Evolutionary conservation across 2,797 vertebrate species (phyloP).

Genomic region (Chaunax sp.): DNA sequence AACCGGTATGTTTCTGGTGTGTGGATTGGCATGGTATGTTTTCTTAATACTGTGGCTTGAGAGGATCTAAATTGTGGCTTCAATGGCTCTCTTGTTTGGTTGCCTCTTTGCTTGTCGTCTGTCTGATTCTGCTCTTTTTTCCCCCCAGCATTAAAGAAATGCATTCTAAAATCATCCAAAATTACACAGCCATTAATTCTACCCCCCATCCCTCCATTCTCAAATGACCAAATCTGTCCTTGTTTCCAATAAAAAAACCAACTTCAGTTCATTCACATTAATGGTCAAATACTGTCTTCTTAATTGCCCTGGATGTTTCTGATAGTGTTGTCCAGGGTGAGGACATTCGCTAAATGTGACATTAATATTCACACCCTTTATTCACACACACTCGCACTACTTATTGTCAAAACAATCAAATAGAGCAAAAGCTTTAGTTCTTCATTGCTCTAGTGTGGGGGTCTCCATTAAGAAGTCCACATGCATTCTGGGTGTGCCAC

Average conservation of each 20-base stretch:
- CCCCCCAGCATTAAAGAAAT: slow-evolving; percentile 40
- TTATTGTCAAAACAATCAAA: slow-evolving; percentile 60
- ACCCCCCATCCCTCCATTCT: slow-evolving; percentile 66
- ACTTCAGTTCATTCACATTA: slow-evolving; percentile 70
- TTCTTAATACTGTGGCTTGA: background rate
- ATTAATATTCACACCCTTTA: slow-evolving; percentile 74
- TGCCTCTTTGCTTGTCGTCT: slow-evolving; percentile 23
- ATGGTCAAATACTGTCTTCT: slow-evolving; percentile 78
- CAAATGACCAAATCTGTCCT: slow-evolving; percentile 72
- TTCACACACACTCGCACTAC: no score
- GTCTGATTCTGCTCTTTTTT: slow-evolving; percentile 17
- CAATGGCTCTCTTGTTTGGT: background rate
- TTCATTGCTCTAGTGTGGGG: slow-evolving; percentile 64
- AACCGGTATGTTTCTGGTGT: no score
- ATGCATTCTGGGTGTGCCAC: slow-evolving; percentile 64
- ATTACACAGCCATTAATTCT: slow-evolving; percentile 70
- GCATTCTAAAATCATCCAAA: slow-evolving; percentile 50
- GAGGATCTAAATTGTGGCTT: background rate
- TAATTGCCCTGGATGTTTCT: slow-evolving; percentile 74
- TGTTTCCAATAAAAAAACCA: slow-evolving; percentile 73
- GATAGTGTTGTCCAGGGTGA: slow-evolving; percentile 63
- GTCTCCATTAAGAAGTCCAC: slow-evolving; percentile 73
- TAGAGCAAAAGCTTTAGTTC: slow-evolving; percentile 61
- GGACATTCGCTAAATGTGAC: slow-evolving; percentile 55
- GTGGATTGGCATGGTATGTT: background rate